A percentile compares a stretch with the other conserved stretches of the same genome.
Evolutionary conservation across 2,113 vertebrate species (phyloP).

Genomic region (Vombatus ursinus): DNA sequence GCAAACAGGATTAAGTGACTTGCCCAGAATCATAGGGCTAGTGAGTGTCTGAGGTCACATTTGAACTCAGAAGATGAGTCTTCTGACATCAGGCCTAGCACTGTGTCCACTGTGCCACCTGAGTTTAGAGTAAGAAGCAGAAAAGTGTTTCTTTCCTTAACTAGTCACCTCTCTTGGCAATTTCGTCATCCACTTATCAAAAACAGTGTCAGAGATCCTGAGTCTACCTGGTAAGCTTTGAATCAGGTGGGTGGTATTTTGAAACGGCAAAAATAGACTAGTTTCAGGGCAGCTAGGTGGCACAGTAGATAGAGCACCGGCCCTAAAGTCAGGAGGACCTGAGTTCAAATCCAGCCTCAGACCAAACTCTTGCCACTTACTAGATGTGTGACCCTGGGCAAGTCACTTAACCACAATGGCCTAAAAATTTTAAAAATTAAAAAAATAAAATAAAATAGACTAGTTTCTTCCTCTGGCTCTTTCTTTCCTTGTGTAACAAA

Average conservation of each 20-base stretch:
- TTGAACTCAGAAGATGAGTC: background rate
- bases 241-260: background rate
- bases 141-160: background rate
- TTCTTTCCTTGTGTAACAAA: background rate
- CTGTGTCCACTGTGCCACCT: background rate
- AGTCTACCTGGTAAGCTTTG: background rate
- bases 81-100: background rate
- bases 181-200: background rate
- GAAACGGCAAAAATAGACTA: background rate
- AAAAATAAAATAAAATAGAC: background rate
- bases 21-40: background rate
- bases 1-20: background rate
- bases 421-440: too few species aligned
- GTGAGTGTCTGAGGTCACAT: background rate
- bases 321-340: too few species aligned
- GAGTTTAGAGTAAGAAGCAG: background rate
- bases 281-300: background rate
- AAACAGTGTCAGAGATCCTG: background rate
- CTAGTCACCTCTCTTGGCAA: too few species aligned
- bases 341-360: too few species aligned
- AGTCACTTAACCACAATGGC: too few species aligned
- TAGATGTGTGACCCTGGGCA: too few species aligned
- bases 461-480: background rate
- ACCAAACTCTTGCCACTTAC: too few species aligned
- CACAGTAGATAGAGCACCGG: too few species aligned